Base-by-base conservation (phyloP, 64 coral and sea anemone species). In the Actinia equina region DNA sequence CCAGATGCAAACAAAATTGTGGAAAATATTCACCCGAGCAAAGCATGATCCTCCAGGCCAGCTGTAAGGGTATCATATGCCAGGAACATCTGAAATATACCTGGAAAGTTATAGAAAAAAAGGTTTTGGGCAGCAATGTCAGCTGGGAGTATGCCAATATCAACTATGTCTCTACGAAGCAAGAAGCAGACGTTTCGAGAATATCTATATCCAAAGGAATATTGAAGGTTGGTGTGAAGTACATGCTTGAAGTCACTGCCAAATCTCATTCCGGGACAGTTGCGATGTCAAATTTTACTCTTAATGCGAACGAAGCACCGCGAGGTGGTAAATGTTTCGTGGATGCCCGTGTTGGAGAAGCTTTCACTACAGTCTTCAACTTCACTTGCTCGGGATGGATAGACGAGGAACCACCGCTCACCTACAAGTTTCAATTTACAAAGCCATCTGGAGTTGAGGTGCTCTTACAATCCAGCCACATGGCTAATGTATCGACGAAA, bases 381-480 rank as follows among this genome's bases (percentile, higher is more conserved):
- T 92, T 92, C 62, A 57, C 85, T 6, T 92, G 90, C 51, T 80
- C 18, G 4, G 90, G 77, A 43, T 92, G 90, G 90, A 54, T 79
- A 6, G 90, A 92, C 57, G 80, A 83, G 17, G 90, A 87, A 6
- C 26, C 7, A 0, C 41, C 63, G 2, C 44, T 92, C 12, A 83
- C 19, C 15, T 92, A 87, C 52, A 78, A 87, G 27, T 92, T 92
- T 77, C 84, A 79, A 19, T 92, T 87, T 45, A 83, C 13, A 0
- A 82, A 86, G 0, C 17, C 44, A 18, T 80, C 17, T 17, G 90
- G 85, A 13, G 90, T 80, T 16, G 54, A 83, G 13, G 84, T 87
- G 30, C 78, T 92, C 15, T 22, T 92, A 22, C 90, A 92, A 80
- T 63, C 86, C 41, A 79, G 86, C 60, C 3, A 67, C 11, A 82